Conservation (phyloP, 1,140 invertebrate species). For the Pteromalus puparum region DNA sequence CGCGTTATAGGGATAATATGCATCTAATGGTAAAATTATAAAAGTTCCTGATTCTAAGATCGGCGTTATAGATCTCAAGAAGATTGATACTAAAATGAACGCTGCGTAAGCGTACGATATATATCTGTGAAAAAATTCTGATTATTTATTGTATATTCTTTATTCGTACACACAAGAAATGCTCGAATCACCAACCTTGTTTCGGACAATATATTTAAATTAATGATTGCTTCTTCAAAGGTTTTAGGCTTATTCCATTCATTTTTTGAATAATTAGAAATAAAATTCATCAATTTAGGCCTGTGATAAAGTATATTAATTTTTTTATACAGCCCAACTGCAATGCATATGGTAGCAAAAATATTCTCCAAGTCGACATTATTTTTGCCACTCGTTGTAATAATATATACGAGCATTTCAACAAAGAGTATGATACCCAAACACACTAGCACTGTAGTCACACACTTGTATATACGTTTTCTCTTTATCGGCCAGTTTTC, state of each 20-base stretch:
- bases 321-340: constrained; percentile 10
- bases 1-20: constrained; percentile 14
- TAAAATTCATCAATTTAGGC: constrained; percentile 8
- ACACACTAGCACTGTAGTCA: background rate
- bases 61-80: constrained; percentile 3
- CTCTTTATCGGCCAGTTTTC: background rate
- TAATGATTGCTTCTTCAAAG: background rate
- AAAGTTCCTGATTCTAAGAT: constrained; percentile 17
- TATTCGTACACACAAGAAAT: background rate
- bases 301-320: background rate
- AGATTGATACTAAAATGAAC: background rate
- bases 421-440: background rate
- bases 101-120: background rate
- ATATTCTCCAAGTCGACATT: constrained; percentile 5
- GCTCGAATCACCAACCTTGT: background rate
- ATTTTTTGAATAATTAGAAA: background rate
- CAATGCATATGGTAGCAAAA: background rate
- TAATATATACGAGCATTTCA: background rate
- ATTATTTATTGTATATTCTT: background rate
- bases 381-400: background rate
- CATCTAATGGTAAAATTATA: constrained; percentile 29
- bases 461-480: constrained; percentile 23
- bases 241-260: constrained; percentile 8
- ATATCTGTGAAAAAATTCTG: background rate
- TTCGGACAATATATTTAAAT: background rate